phyloP scores from a whole-genome alignment of 2,797 vertebrate genomes.

The Anguilla obscura region DNA sequence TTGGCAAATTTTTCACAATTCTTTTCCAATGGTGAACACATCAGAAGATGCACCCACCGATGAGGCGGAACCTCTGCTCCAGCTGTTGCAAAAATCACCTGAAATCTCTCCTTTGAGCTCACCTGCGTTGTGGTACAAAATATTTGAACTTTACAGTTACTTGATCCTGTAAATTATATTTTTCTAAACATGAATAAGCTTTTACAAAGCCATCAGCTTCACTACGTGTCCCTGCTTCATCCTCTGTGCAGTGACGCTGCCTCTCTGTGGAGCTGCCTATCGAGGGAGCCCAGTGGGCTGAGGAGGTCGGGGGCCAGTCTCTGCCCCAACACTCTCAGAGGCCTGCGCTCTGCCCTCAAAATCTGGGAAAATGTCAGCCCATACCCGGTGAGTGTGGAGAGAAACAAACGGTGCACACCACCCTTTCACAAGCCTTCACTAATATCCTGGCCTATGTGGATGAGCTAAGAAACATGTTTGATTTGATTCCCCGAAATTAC shows the following conservation, averaged over 20 bases:
- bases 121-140: conserved; percentile 3
- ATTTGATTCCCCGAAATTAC: background rate
- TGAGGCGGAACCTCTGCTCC: conserved; percentile 21
- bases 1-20: conserved; percentile 17
- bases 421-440: background rate
- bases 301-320: conserved; percentile 38
- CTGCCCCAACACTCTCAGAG: conserved; percentile 35
- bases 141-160: background rate
- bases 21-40: conserved; percentile 28
- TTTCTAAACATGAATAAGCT: background rate
- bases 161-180: background rate
- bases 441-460: background rate
- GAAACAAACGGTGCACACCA: background rate
- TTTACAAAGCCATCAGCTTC: background rate
- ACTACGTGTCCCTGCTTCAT: background rate
- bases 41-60: conserved; percentile 9
- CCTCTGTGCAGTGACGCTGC: conserved; percentile 30
- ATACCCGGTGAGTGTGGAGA: conserved; percentile 34
- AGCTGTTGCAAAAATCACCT: conserved; percentile 24
- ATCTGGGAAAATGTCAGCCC: conserved; percentile 40
- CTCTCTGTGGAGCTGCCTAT: conserved; percentile 42
- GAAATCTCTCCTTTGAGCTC: background rate
- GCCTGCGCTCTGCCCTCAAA: conserved; percentile 48
- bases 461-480: background rate
- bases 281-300: conserved; percentile 53